Conservation (phyloP, 2,888 invertebrate species). For the Nemurella pictetii region DNA sequence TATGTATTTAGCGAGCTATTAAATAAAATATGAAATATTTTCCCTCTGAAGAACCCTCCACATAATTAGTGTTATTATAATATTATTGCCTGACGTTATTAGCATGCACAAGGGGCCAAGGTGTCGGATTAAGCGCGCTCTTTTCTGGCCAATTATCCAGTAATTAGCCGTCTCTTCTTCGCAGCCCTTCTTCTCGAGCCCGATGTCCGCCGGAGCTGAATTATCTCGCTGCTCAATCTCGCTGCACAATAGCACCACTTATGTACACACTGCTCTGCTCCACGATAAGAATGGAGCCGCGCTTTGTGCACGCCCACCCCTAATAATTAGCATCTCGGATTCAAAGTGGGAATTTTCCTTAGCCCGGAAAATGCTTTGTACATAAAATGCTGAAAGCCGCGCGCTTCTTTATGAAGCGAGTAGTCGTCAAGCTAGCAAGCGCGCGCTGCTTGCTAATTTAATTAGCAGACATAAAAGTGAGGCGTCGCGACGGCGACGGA, state of each 20-base stretch:
- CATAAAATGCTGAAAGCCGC: no score
- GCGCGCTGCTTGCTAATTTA: no score
- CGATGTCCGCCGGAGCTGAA: neutral
- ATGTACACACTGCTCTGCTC: no score
- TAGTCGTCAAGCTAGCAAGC: no score
- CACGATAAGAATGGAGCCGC: no score
- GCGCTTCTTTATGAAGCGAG: neutral
- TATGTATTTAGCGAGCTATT: no score
- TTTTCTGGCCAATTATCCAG: neutral
- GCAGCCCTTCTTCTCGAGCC: neutral
- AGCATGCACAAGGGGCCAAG: neutral
- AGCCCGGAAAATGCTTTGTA: neutral
- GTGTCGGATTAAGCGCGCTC: neutral
- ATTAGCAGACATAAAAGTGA: no score
- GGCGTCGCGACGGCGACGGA: no score
- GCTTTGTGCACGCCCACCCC: no score
- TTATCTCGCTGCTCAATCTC: neutral
- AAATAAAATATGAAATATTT: neutral
- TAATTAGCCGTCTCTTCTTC: neutral
- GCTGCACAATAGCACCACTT: no score
- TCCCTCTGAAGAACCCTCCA: neutral
- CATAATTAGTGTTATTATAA: neutral
- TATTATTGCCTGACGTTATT: neutral
- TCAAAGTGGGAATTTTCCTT: neutral
- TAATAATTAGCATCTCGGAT: neutral